These are phyloP conservation scores for Condylostylus longicornis DNA, from an alignment of 1,140 invertebrate genomes.

Conservation along the genomic window DNA sequence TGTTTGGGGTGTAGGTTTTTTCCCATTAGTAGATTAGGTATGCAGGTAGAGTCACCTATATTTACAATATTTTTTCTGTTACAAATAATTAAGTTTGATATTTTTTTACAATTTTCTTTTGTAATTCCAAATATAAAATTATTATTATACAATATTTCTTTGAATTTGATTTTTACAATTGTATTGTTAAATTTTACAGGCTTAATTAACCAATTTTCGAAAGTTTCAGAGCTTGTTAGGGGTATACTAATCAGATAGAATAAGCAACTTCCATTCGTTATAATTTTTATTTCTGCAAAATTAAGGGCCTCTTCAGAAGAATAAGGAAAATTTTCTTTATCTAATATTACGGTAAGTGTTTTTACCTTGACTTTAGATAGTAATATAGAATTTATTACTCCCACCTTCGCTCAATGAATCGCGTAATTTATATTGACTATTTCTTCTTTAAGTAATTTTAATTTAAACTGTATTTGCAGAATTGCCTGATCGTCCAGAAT, in stretches of 20 bases:
- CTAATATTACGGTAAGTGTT: neutral
- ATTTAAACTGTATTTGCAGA: neutral
- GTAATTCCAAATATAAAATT: neutral
- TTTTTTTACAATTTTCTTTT: neutral
- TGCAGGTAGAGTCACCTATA: neutral
- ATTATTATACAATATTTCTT: neutral
- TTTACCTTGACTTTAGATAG: neutral
- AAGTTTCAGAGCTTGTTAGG: neutral
- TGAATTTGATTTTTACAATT: neutral
- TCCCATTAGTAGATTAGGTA: neutral
- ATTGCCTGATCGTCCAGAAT: neutral
- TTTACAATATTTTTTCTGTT: neutral
- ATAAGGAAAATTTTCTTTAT: neutral
- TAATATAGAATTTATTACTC: neutral
- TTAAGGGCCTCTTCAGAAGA: neutral
- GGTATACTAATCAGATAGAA: conserved; percentile 1
- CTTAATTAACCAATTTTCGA: neutral
- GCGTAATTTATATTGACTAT: neutral
- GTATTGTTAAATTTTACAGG: neutral
- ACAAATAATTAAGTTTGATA: neutral
- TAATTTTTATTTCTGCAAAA: neutral
- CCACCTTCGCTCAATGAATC: neutral
- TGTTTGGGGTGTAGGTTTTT: too few species aligned
- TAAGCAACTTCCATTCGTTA: neutral
- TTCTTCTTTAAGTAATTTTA: conserved; percentile 1